Percentiles rank a stretch among this genome's conserved stretches.
Conservation (phyloP, 1,140 invertebrate genomes). For the Bicyclus anynana region DNA sequence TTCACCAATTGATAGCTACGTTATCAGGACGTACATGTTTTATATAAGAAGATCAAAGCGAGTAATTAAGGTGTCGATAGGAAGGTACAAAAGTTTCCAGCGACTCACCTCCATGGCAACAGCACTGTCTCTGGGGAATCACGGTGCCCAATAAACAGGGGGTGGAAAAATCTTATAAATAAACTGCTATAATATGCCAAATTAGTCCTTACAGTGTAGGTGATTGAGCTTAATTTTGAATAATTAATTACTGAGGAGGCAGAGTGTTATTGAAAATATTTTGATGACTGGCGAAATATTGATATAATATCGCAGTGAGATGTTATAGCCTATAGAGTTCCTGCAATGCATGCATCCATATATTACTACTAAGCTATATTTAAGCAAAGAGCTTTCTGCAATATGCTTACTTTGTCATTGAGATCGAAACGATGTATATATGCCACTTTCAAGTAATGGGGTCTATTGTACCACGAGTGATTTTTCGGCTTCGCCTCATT, state of each 20-base stretch:
- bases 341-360: too few relatives aligned
- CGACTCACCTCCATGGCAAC: constrained; percentile 36
- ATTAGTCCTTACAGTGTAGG: constrained; percentile 27
- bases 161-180: constrained; percentile 45
- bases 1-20: too few relatives aligned
- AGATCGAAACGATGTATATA: too few relatives aligned
- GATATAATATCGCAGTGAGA: not conserved
- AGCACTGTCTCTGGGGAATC: constrained; percentile 50
- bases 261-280: constrained; percentile 49
- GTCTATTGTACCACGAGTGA: too few relatives aligned
- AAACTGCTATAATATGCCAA: constrained; percentile 25
- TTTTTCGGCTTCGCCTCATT: too few relatives aligned
- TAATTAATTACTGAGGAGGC: constrained; percentile 29
- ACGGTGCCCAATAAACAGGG: constrained; percentile 52
- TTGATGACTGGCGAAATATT: constrained; percentile 54
- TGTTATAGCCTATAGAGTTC: not conserved
- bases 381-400: too few relatives aligned
- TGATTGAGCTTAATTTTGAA: constrained; percentile 29
- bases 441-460: too few relatives aligned
- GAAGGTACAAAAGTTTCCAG: constrained; percentile 26
- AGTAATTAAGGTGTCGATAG: not conserved
- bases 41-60: too few relatives aligned
- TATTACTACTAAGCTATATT: too few relatives aligned
- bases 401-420: too few relatives aligned
- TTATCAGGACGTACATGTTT: too few relatives aligned